These are phyloP conservation scores for Lota lota DNA, from an alignment of 2,113 vertebrate species.

Conservation along the genomic window DNA sequence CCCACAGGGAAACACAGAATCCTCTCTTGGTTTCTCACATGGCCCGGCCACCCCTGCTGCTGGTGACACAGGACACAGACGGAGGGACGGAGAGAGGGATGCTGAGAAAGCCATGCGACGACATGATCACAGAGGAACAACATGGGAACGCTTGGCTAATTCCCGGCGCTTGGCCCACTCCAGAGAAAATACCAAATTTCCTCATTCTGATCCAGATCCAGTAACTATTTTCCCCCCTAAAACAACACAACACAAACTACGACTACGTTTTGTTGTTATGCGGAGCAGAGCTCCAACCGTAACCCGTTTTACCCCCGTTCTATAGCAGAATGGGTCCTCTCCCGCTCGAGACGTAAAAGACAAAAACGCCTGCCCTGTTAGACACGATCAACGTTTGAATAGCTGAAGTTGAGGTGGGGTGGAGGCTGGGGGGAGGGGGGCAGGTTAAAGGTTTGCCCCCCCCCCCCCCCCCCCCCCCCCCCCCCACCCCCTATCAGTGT, in stretches of 20 bases:
- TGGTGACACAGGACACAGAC: conserved; percentile 33
- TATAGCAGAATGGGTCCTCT: too few species aligned
- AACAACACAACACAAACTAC: too few species aligned
- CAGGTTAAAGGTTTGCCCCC: conserved; percentile 16
- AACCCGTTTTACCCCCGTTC: too few species aligned
- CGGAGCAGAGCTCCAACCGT: too few species aligned
- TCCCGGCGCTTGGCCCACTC: too few species aligned
- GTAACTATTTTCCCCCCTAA: too few species aligned
- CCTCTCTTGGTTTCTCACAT: conserved; percentile 62
- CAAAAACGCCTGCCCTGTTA: too few species aligned
- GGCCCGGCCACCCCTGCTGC: conserved; percentile 55
- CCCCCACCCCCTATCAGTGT: conserved; percentile 23
- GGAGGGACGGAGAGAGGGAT: background rate
- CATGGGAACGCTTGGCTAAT: conserved; percentile 26
- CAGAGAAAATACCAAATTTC: too few species aligned
- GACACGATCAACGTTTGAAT: too few species aligned
- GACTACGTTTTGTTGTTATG: too few species aligned
- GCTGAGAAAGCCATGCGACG: conserved; percentile 56
- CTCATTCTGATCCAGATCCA: too few species aligned
- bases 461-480: conserved; percentile 11
- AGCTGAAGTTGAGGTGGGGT: background rate
- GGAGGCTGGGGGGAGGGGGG: background rate
- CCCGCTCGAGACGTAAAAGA: too few species aligned
- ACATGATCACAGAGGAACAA: conserved; percentile 36
- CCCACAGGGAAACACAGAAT: conserved; percentile 61